Evolutionary conservation across 2,797 vertebrate species (phyloP).

Genomic region (Taenioides sp.): DNA sequence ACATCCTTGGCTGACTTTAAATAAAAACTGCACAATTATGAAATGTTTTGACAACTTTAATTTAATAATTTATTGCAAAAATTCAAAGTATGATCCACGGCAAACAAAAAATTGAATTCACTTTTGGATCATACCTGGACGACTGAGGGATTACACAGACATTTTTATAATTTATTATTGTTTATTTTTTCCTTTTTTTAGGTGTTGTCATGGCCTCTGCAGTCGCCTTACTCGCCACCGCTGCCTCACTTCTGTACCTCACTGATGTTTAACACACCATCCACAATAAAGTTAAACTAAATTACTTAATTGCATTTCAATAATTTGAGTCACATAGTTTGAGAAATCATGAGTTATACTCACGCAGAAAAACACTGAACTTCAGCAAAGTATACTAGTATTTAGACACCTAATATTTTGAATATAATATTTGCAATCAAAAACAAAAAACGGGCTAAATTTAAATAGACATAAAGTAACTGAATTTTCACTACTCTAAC

Average conservation of each 20-base stretch:
- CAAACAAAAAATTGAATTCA: no score
- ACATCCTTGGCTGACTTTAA: no score
- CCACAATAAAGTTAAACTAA: constrained; percentile 38
- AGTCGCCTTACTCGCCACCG: constrained; percentile 68
- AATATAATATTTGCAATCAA: not conserved
- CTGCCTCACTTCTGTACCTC: constrained; percentile 73
- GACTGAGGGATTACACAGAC: no score
- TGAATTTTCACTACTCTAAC: not conserved
- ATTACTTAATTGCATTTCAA: constrained; percentile 5
- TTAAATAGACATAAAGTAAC: not conserved
- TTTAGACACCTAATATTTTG: no score
- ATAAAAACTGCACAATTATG: no score
- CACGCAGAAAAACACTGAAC: no score
- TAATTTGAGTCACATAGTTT: not conserved
- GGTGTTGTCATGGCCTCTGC: constrained; percentile 65
- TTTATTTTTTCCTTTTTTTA: constrained; percentile 32
- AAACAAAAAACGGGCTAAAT: not conserved
- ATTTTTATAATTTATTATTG: not conserved
- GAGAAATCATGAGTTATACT: not conserved
- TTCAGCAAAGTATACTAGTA: no score
- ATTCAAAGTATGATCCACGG: no score
- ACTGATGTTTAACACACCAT: constrained; percentile 45
- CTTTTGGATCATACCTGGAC: no score
- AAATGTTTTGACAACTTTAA: not conserved
- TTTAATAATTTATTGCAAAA: not conserved